phyloP scores from a whole-genome alignment of 2,888 invertebrate genomes.

The Julus scandinavius region DNA sequence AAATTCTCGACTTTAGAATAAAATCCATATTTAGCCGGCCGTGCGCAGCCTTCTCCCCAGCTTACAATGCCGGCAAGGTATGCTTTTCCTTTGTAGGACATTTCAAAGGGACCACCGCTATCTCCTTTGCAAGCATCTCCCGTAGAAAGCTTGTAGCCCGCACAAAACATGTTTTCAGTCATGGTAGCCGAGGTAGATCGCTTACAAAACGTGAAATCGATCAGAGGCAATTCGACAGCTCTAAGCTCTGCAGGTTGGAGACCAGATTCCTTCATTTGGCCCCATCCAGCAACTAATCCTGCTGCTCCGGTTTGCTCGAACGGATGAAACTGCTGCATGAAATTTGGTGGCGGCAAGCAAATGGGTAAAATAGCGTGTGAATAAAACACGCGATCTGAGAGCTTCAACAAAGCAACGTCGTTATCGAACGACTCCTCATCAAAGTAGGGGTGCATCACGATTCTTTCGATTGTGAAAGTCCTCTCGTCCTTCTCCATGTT shows the following conservation, averaged over 20 bases:
- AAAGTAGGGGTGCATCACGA: slow-evolving; percentile 55
- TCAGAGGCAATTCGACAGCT: slow-evolving; percentile 61
- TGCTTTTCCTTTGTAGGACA: slow-evolving; percentile 59
- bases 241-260: slow-evolving; percentile 60
- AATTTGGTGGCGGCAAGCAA: slow-evolving; percentile 58
- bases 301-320: slow-evolving; percentile 51
- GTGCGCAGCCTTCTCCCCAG: slow-evolving; percentile 63
- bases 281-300: slow-evolving; percentile 62
- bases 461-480: slow-evolving; percentile 29
- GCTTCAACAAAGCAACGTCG: slow-evolving; percentile 56
- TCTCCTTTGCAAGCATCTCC: slow-evolving; percentile 63
- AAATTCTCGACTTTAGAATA: slow-evolving; percentile 62
- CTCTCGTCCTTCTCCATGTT: slow-evolving; percentile 52
- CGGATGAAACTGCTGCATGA: slow-evolving; percentile 54
- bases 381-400: slow-evolving; percentile 59
- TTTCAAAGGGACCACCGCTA: slow-evolving; percentile 61
- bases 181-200: slow-evolving; percentile 60
- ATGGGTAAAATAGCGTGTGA: slow-evolving; percentile 60
- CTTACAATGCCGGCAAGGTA: slow-evolving; percentile 61
- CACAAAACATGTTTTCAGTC: slow-evolving; percentile 60
- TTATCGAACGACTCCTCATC: slow-evolving; percentile 56
- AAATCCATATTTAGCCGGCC: slow-evolving; percentile 61
- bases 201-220: slow-evolving; percentile 59
- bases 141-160: slow-evolving; percentile 60
- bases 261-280: slow-evolving; percentile 61